Conservation (phyloP, 2,888 invertebrate species). For the Apamea sordens region DNA sequence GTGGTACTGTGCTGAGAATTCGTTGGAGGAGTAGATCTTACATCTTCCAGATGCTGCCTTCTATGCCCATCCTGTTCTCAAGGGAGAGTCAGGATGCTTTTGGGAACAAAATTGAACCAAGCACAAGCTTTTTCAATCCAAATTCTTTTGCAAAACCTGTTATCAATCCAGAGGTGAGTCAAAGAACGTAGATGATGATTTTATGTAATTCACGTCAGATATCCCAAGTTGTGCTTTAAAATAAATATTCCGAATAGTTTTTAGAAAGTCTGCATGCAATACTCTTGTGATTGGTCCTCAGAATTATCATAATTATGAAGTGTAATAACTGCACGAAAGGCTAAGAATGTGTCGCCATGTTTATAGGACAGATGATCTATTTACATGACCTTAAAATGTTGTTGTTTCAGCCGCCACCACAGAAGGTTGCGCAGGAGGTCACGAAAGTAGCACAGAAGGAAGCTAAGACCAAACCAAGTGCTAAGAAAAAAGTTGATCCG, state of each 20-base stretch:
- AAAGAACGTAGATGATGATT: slow-evolving; percentile 64
- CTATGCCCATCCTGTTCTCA: slow-evolving; percentile 88
- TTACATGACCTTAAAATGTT: slow-evolving; percentile 68
- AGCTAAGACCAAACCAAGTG: slow-evolving; percentile 71
- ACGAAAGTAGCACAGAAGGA: slow-evolving; percentile 72
- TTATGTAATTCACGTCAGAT: slow-evolving; percentile 63
- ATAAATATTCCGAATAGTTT: slow-evolving; percentile 20
- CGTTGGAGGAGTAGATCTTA: slow-evolving; percentile 72
- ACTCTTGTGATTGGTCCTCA: slow-evolving; percentile 8
- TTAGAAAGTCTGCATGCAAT: slow-evolving; percentile 29
- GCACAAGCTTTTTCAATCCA: slow-evolving; percentile 84
- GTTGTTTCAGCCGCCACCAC: slow-evolving; percentile 76
- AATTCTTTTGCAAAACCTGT: slow-evolving; percentile 77
- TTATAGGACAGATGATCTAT: slow-evolving; percentile 67
- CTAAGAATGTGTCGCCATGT: slow-evolving; percentile 75
- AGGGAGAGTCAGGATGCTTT: slow-evolving; percentile 89
- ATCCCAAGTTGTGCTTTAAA: slow-evolving; percentile 31
- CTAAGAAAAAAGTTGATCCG: slow-evolving; percentile 79
- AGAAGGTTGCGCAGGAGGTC: slow-evolving; percentile 69
- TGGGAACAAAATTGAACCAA: slow-evolving; percentile 86
- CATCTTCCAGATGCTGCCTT: slow-evolving; percentile 87
- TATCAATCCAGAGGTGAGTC: slow-evolving; percentile 83
- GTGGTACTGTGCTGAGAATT: slow-evolving; percentile 75
- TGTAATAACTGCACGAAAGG: slow-evolving; percentile 44
- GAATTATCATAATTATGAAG: slow-evolving; percentile 14